Percentiles rank a stretch among this genome's conserved stretches.
These are phyloP conservation scores for Panurus biarmicus DNA, from an alignment of 2,113 vertebrate species.

Conservation along the genomic window DNA sequence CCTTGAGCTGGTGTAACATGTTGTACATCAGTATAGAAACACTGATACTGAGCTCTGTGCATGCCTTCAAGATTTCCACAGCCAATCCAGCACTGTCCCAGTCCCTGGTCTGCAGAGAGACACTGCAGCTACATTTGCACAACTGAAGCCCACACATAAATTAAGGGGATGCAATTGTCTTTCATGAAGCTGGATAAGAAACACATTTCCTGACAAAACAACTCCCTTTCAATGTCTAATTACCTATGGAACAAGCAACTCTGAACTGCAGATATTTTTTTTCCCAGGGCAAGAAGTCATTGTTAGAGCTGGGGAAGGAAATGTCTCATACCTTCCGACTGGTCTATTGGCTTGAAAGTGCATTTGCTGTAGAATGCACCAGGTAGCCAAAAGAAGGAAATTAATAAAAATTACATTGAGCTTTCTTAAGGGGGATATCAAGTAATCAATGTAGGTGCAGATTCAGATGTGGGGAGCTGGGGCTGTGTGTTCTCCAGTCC, in stretches of 20 bases:
- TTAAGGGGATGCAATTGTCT: neutral
- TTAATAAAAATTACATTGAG: neutral
- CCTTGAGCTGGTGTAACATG: neutral
- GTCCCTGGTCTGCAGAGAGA: neutral
- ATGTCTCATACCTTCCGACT: conserved; percentile 11
- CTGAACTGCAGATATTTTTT: neutral
- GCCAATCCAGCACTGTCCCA: neutral
- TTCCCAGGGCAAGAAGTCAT: conserved; percentile 32
- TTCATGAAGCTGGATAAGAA: neutral
- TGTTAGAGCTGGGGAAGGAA: conserved; percentile 54
- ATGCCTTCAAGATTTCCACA: neutral
- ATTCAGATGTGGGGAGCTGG: neutral
- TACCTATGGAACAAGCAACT: neutral
- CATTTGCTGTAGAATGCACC: neutral
- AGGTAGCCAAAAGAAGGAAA: neutral
- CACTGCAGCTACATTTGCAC: neutral
- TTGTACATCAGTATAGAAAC: neutral
- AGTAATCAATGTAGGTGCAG: neutral
- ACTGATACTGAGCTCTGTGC: neutral
- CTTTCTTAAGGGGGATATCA: neutral
- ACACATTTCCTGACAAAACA: conserved; percentile 54
- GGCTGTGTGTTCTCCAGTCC: neutral
- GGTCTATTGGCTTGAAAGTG: neutral
- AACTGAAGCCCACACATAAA: neutral
- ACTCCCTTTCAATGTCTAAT: conserved; percentile 21